phyloP scores from a whole-genome alignment of 2,113 vertebrate genomes.

The Pelobates fuscus region DNA sequence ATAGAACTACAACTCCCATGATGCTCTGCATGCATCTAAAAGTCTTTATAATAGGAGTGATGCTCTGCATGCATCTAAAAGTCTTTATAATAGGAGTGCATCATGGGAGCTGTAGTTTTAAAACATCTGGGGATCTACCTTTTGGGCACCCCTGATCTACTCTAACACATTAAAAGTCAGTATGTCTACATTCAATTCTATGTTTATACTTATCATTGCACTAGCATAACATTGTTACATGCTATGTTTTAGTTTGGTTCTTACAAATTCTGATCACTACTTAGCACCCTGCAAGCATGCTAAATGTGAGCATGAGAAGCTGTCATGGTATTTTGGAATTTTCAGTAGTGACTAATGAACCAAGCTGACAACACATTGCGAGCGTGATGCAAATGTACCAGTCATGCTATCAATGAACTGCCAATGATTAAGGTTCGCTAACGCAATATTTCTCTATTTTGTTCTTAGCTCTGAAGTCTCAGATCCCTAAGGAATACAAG shows the following conservation, averaged over 20 bases:
- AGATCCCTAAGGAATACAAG: constrained; percentile 1
- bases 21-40: too few relatives aligned
- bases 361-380: constrained; percentile 44
- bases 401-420: constrained; percentile 32
- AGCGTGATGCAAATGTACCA: constrained; percentile 32
- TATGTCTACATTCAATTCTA: too few relatives aligned
- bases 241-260: constrained; percentile 2
- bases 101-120: too few relatives aligned
- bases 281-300: constrained; percentile 24
- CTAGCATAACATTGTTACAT: constrained; percentile 14
- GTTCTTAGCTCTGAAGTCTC: neutral
- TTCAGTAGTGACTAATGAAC: constrained; percentile 39
- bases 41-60: too few relatives aligned
- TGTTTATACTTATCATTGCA: too few relatives aligned
- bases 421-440: constrained; percentile 37
- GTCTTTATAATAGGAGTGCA: too few relatives aligned
- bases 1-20: too few relatives aligned
- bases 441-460: constrained; percentile 7
- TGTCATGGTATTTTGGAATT: constrained; percentile 38
- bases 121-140: too few relatives aligned
- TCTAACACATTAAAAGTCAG: too few relatives aligned
- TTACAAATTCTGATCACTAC: constrained; percentile 10
- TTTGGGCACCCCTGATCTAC: too few relatives aligned
- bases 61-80: too few relatives aligned
- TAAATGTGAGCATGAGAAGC: constrained; percentile 25